Percentiles rank a stretch among this genome's conserved stretches.
These are phyloP conservation scores for Argyrosomus regius DNA, from an alignment of 2,797 vertebrate species.

Conservation along the genomic window DNA sequence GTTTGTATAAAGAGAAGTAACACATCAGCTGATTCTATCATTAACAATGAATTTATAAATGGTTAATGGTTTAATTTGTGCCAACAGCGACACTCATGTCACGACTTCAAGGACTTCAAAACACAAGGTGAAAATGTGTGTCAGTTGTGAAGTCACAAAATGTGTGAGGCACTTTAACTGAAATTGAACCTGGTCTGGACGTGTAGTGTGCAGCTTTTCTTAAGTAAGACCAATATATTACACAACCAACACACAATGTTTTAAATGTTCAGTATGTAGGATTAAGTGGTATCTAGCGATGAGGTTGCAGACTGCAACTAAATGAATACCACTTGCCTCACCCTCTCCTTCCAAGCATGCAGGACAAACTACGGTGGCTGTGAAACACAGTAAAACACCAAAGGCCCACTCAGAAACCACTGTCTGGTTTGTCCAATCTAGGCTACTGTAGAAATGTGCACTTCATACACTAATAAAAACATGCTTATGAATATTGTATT, in stretches of 20 bases:
- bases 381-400: too few relatives aligned
- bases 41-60: neutral
- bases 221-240: neutral
- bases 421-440: too few relatives aligned
- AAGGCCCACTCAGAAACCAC: too few relatives aligned
- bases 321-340: too few relatives aligned
- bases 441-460: too few relatives aligned
- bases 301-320: too few relatives aligned
- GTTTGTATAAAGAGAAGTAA: slow-evolving; percentile 24
- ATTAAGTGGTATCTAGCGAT: too few relatives aligned
- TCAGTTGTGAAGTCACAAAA: neutral
- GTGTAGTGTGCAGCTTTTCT: neutral
- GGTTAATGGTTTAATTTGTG: neutral
- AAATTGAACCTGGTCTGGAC: neutral
- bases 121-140: neutral
- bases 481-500: too few relatives aligned
- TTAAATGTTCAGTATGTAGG: too few relatives aligned
- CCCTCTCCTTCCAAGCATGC: too few relatives aligned
- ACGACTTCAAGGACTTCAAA: neutral
- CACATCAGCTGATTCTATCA: slow-evolving; percentile 1
- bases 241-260: neutral
- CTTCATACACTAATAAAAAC: too few relatives aligned
- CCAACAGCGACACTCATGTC: neutral
- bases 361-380: too few relatives aligned
- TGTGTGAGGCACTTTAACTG: neutral